Evolutionary conservation across 2,888 invertebrate genomes (phyloP).

Genomic region (Ophion slaviceki): DNA sequence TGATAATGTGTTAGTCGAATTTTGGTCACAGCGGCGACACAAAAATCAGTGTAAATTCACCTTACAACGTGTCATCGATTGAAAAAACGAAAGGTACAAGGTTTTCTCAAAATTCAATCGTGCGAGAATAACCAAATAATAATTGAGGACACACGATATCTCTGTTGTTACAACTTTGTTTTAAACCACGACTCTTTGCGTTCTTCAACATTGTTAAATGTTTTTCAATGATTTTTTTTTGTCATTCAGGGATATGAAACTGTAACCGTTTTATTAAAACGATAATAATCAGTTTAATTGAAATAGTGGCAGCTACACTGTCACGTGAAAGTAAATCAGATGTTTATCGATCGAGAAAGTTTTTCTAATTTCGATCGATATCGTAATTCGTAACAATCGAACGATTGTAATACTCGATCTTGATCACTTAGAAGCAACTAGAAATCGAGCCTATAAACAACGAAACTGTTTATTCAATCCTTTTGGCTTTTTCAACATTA

Average conservation of each 20-base stretch:
- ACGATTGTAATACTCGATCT: constrained; percentile 9
- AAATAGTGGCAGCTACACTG: background rate
- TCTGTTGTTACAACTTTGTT: background rate
- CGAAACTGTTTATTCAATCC: background rate
- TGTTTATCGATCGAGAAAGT: constrained; percentile 2
- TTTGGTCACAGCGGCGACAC: background rate
- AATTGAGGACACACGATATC: background rate
- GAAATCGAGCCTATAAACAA: constrained; percentile 8
- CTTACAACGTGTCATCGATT: background rate
- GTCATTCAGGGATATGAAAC: background rate
- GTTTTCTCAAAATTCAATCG: background rate
- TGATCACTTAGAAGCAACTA: constrained; percentile 7
- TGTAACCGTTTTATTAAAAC: background rate
- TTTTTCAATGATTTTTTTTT: background rate
- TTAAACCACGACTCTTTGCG: background rate
- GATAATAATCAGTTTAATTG: background rate
- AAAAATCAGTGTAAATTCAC: background rate
- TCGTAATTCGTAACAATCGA: constrained; percentile 8
- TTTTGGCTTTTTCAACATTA: background rate
- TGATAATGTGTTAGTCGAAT: background rate
- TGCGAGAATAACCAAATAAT: background rate
- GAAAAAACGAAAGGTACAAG: background rate
- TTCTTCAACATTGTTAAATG: background rate
- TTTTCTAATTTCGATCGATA: constrained; percentile 1
- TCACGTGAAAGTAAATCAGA: background rate